Evolutionary conservation across 1,140 invertebrate species (phyloP).

Genomic region (Drosophila insularis): DNA sequence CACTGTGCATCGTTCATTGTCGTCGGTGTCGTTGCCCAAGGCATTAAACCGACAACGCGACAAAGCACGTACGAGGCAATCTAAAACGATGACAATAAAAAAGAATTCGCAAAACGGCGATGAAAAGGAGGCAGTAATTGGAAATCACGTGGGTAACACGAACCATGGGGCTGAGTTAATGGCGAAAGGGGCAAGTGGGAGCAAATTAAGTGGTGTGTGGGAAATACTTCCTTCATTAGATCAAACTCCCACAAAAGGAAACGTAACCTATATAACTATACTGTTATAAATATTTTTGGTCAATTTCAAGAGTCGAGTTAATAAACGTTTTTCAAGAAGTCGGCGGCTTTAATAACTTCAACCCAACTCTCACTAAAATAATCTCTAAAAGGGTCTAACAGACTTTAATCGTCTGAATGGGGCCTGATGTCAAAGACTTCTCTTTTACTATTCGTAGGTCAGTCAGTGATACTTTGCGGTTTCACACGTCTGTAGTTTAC

Average conservation of each 20-base stretch:
- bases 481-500: conserved; percentile 67
- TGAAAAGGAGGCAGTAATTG: conserved; percentile 45
- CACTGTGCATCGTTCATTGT: conserved; percentile 23
- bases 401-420: too few species aligned
- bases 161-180: conserved; percentile 32
- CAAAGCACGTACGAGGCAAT: conserved; percentile 74
- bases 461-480: conserved; percentile 67
- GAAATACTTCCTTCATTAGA: conserved; percentile 33
- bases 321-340: too few species aligned
- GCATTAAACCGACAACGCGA: conserved; percentile 73
- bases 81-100: conserved; percentile 78
- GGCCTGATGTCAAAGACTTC: conserved; percentile 58
- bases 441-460: conserved; percentile 14
- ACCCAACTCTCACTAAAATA: conserved; percentile 40
- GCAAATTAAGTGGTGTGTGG: conserved; percentile 59
- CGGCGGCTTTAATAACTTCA: conserved; percentile 51
- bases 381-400: conserved; percentile 32
- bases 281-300: too few species aligned
- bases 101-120: conserved; percentile 52
- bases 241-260: too few species aligned
- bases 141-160: conserved; percentile 75
- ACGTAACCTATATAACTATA: too few species aligned
- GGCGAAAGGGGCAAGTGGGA: conserved; percentile 70
- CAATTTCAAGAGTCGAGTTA: too few species aligned
- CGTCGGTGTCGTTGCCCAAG: conserved; percentile 37